Percentiles rank a stretch among this genome's conserved stretches.
phyloP scores from a whole-genome alignment of 2,888 invertebrate species.

The Caenorhabditis sp. region DNA sequence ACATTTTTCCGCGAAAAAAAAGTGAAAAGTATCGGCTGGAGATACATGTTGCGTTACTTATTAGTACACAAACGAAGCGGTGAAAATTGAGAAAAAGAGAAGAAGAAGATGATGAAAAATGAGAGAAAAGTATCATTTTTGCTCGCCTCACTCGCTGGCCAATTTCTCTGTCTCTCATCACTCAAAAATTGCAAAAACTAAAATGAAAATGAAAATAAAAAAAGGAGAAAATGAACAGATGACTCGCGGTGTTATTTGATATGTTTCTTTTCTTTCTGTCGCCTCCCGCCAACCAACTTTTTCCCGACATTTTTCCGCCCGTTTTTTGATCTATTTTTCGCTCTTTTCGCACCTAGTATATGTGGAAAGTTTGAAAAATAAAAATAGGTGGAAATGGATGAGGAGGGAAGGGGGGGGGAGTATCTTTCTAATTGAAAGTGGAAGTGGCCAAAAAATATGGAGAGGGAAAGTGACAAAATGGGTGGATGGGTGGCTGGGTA shows the following conservation, averaged over 20 bases:
- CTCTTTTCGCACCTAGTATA: conserved; percentile 8
- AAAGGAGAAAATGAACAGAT: conserved; percentile 43
- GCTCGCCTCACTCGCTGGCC: neutral
- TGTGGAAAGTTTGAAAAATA: neutral
- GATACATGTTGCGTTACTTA: too few relatives aligned
- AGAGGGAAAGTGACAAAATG: conserved; percentile 3
- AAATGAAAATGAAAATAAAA: too few relatives aligned
- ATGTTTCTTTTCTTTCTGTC: too few relatives aligned
- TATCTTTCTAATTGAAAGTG: too few relatives aligned
- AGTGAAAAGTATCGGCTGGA: too few relatives aligned
- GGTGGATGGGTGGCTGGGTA: conserved; percentile 7
- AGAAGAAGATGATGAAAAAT: conserved; percentile 7
- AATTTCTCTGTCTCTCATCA: conserved; percentile 45
- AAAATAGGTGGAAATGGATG: conserved; percentile 3
- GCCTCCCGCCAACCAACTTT: too few relatives aligned
- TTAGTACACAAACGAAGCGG: neutral
- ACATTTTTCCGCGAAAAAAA: too few relatives aligned
- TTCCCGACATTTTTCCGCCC: too few relatives aligned
- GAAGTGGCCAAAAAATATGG: neutral
- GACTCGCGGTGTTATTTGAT: conserved; percentile 45
- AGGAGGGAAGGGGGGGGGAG: too few relatives aligned
- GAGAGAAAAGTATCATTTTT: conserved; percentile 7
- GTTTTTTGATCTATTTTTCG: conserved; percentile 1
- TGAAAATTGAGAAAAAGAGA: neutral
- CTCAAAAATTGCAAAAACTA: conserved; percentile 49